Evolutionary conservation across 92 coral and sea anemone species (phyloP), one percentile per base, ranked within the genome.

Genomic region (Phymanthus crucifer): DNA sequence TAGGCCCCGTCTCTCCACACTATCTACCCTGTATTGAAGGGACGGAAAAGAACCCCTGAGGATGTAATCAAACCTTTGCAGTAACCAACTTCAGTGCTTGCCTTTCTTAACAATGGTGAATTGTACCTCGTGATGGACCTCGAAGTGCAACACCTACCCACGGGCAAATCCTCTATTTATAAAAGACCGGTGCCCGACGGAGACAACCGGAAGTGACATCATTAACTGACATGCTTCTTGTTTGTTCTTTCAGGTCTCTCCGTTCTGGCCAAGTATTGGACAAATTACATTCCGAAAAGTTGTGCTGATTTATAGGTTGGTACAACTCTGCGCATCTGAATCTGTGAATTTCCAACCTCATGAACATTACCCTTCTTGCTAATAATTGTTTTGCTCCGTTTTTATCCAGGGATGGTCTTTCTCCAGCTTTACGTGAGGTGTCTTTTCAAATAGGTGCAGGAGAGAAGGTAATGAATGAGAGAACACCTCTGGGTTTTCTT

Each of bases 191-290:
- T n/a, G n/a, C n/a, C n/a, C n/a, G n/a, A n/a, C n/a, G n/a, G n/a
- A n/a, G n/a, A n/a, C n/a, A n/a, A n/a, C n/a, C n/a, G n/a, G n/a
- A n/a, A n/a, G n/a, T n/a, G n/a, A n/a, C n/a, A 19, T 54, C 35
- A 61, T 58, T 58, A 24, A 58, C 33, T 6, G 13, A 23, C 66
- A 13, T 54, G 23, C 27, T 21, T 54, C 0, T 61, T 61, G 7
- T 61, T 27, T 9, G 8, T 7, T 27, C 29, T 61, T 40, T 38
- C 43, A 93, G 99, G 80, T 89, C 23, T 88, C 95, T 10, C 78
- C 84, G 8, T 84, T 85, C 43, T 95, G 99, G 99, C 99, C 99
- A 24, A 82, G 88, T 45, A 82, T 75, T 16, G 99, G 99, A 40
- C 87, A 83, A 35, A 87, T 95, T 47, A 83, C 89, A 6, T 93